Evolutionary conservation across 2,888 invertebrate genomes (phyloP).

Genomic region (Drosophila paracracens): DNA sequence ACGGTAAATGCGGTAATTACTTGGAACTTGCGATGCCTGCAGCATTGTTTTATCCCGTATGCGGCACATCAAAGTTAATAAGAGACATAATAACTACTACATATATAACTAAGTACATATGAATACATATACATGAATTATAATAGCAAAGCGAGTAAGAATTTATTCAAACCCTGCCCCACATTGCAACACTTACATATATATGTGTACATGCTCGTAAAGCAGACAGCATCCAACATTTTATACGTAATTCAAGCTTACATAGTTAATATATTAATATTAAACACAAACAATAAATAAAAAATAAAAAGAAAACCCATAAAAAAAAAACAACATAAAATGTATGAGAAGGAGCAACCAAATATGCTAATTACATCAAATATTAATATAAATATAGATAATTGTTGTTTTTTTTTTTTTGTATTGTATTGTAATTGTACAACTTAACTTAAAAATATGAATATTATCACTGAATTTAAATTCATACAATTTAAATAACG

Average conservation of each 20-base stretch:
- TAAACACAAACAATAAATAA: conserved; percentile 21
- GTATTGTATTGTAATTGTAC: conserved; percentile 63
- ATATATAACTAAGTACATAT: conserved; percentile 31
- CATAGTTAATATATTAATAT: conserved; percentile 51
- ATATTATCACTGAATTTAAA: conserved; percentile 75
- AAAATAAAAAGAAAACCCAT: neutral
- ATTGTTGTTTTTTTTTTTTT: conserved; percentile 63
- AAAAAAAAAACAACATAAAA: conserved; percentile 1
- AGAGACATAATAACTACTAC: conserved; percentile 1
- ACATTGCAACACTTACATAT: conserved; percentile 23
- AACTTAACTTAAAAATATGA: conserved; percentile 47
- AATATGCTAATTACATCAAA: conserved; percentile 49
- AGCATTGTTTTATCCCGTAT: conserved; percentile 13
- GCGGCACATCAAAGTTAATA: conserved; percentile 30
- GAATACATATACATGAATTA: conserved; percentile 19
- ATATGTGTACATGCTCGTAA: conserved; percentile 14
- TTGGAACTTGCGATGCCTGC: conserved; percentile 1
- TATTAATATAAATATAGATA: conserved; percentile 47
- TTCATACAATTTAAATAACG: conserved; percentile 70
- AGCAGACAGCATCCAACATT: conserved; percentile 50
- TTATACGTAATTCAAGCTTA: conserved; percentile 77
- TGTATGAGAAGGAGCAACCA: conserved; percentile 23
- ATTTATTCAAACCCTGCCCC: conserved; percentile 32
- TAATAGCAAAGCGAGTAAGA: conserved; percentile 23
- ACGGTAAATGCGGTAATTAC: neutral